phyloP scores from a whole-genome alignment of 2,797 vertebrate species.

The Rhinella marina region DNA sequence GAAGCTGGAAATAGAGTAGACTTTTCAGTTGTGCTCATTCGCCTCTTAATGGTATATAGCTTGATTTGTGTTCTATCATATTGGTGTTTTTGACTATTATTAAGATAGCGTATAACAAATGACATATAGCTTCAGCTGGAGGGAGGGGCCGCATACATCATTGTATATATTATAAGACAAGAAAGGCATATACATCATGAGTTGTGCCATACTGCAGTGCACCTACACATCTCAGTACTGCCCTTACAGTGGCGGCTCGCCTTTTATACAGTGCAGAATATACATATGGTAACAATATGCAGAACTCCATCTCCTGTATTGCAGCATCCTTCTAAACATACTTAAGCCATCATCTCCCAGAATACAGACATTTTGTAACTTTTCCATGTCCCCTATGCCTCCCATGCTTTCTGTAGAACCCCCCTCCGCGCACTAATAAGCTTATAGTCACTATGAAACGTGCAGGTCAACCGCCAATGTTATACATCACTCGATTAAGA shows the following conservation, averaged over 20 bases:
- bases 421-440: neutral
- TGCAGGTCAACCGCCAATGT: neutral
- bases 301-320: neutral
- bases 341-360: neutral
- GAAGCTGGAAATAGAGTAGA: constrained; percentile 36
- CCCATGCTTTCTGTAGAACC: neutral
- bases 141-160: neutral
- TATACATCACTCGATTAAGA: neutral
- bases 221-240: neutral
- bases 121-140: neutral
- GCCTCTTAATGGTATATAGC: neutral
- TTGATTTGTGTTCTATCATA: neutral
- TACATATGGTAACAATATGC: neutral
- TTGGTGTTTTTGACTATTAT: neutral
- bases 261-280: constrained; percentile 7
- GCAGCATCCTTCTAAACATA: neutral
- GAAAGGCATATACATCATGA: neutral
- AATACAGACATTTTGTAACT: neutral
- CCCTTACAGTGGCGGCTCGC: neutral
- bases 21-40: neutral
- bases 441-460: neutral
- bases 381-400: neutral
- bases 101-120: neutral
- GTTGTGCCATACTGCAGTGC: constrained; percentile 5
- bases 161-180: neutral